These are phyloP conservation scores for Drosophila navojoa DNA, from an alignment of 1,140 invertebrate species.

Conservation along the genomic window DNA sequence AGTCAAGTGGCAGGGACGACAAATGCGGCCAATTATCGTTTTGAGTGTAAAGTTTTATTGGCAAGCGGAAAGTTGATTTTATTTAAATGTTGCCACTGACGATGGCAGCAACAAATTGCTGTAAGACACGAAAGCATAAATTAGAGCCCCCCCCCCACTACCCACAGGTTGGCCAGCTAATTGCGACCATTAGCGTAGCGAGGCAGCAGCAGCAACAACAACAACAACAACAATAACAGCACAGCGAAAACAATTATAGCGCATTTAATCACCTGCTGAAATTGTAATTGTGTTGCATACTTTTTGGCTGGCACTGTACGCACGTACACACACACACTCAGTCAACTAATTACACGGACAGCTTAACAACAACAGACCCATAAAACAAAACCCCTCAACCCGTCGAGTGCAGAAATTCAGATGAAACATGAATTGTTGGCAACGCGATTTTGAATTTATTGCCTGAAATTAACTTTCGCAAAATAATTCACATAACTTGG, in stretches of 20 bases:
- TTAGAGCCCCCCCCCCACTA: slow-evolving; percentile 35
- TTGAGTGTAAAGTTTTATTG: slow-evolving; percentile 82
- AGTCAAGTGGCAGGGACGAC: slow-evolving; percentile 67
- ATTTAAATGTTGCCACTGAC: slow-evolving; percentile 74
- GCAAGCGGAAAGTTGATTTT: slow-evolving; percentile 56
- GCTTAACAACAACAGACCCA: slow-evolving; percentile 31
- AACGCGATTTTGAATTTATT: slow-evolving; percentile 81
- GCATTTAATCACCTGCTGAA: slow-evolving; percentile 84
- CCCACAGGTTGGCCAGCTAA: slow-evolving; percentile 53
- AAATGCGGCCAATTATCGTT: slow-evolving; percentile 80
- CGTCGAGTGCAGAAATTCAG: slow-evolving; percentile 26
- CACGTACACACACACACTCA: slow-evolving; percentile 20
- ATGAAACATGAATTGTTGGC: slow-evolving; percentile 55
- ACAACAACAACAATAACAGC: slow-evolving; percentile 24
- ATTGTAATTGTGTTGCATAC: slow-evolving; percentile 82
- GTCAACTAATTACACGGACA: slow-evolving; percentile 48
- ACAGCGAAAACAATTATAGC: slow-evolving; percentile 66
- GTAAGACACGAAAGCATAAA: slow-evolving; percentile 72
- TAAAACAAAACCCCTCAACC: slow-evolving; percentile 46
- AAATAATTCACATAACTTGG: slow-evolving; percentile 80
- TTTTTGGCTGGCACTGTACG: slow-evolving; percentile 40
- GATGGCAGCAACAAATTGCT: slow-evolving; percentile 53
- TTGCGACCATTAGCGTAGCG: slow-evolving; percentile 69
- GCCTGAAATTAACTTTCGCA: slow-evolving; percentile 80
- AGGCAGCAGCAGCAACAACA: slow-evolving; percentile 21